Percentiles rank a stretch among this genome's conserved stretches.
These are phyloP conservation scores for Epirrita christyi DNA, from an alignment of 2,888 invertebrate genomes.

Conservation along the genomic window DNA sequence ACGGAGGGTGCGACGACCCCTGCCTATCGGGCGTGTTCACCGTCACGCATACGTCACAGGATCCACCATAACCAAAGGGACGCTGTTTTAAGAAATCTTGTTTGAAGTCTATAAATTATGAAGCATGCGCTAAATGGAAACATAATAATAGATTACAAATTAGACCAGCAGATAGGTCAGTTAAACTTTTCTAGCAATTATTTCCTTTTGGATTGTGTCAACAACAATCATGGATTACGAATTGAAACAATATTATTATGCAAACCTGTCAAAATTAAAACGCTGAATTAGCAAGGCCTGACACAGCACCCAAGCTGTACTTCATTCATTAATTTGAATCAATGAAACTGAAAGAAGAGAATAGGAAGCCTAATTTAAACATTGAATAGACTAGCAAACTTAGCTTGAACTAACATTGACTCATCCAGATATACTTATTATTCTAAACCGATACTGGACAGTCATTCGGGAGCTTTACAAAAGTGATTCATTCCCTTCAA, in stretches of 20 bases:
- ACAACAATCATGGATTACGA: background rate
- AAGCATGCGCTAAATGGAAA: slow-evolving; percentile 1
- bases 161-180: background rate
- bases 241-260: background rate
- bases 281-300: slow-evolving; percentile 21
- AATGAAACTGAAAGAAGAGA: slow-evolving; percentile 42
- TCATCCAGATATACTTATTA: slow-evolving; percentile 45
- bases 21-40: slow-evolving; percentile 62
- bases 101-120: slow-evolving; percentile 1
- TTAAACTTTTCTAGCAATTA: background rate
- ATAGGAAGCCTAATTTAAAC: slow-evolving; percentile 15
- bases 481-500: slow-evolving; percentile 73
- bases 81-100: slow-evolving; percentile 17
- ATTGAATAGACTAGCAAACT: slow-evolving; percentile 23
- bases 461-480: slow-evolving; percentile 57
- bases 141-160: background rate
- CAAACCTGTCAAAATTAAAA: slow-evolving; percentile 19
- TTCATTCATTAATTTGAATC: slow-evolving; percentile 35
- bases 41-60: slow-evolving; percentile 62
- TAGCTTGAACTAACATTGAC: slow-evolving; percentile 43
- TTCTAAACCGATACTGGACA: slow-evolving; percentile 49
- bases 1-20: slow-evolving; percentile 79
- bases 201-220: slow-evolving; percentile 5
- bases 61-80: slow-evolving; percentile 31
- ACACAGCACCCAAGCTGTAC: slow-evolving; percentile 39